Percentiles rank a stretch among this genome's conserved stretches.
phyloP scores from a whole-genome alignment of 2,888 invertebrate genomes.

The Empis livida region DNA sequence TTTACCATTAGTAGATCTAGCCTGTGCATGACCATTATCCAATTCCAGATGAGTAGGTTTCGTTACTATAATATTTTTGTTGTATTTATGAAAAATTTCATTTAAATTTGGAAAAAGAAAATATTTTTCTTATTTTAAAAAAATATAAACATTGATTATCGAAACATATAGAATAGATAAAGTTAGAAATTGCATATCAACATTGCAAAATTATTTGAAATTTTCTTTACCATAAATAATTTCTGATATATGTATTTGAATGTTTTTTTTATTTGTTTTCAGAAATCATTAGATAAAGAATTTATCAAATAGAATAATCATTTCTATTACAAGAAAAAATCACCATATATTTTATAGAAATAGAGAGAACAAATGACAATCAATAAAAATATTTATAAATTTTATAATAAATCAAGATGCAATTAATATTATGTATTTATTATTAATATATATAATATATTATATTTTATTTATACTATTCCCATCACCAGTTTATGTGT shows the following conservation, averaged over 20 bases:
- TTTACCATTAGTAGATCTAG: slow-evolving; percentile 74
- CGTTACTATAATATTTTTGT: slow-evolving; percentile 34
- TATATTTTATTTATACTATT: not conserved
- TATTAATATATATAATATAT: not conserved
- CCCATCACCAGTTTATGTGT: slow-evolving; percentile 4
- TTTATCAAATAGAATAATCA: too few species aligned
- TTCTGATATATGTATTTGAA: too few species aligned
- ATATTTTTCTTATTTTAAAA: not conserved
- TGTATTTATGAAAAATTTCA: not conserved
- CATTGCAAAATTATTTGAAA: too few species aligned
- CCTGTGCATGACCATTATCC: slow-evolving; percentile 42
- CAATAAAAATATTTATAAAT: not conserved
- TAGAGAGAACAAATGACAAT: too few species aligned
- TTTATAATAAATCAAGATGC: not conserved
- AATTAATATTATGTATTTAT: not conserved
- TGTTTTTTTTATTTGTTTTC: too few species aligned
- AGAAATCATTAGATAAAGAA: too few species aligned
- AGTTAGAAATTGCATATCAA: too few species aligned
- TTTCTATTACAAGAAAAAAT: too few species aligned
- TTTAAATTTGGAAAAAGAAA: not conserved
- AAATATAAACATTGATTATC: not conserved
- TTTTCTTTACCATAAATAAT: too few species aligned
- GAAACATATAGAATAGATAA: too few species aligned
- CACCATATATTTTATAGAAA: too few species aligned
- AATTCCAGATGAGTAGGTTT: slow-evolving; percentile 61